A percentile compares a stretch with the other conserved stretches of the same genome.
Conservation (phyloP, 37 sponge, comb jelly and placozoan genomes). For the Eunapius fragilis region DNA sequence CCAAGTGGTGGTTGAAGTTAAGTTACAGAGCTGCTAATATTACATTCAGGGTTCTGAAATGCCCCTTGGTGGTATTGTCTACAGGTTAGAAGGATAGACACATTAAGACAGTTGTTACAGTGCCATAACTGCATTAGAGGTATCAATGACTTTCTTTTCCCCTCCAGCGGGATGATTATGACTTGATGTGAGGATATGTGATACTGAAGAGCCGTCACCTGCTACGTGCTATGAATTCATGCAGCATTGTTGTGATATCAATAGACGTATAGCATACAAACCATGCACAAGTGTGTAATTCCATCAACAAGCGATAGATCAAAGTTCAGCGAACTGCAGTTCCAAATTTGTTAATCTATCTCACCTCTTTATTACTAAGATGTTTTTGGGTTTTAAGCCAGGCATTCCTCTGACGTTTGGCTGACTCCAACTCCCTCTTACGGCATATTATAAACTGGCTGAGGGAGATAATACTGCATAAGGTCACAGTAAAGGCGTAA, state of each 20-base stretch:
- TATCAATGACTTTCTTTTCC: not conserved
- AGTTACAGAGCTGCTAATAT: not conserved
- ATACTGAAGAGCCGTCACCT: not conserved
- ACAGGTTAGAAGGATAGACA: no score
- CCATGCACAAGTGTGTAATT: no score
- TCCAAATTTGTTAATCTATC: no score
- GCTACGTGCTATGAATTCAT: not conserved
- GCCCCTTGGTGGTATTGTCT: not conserved
- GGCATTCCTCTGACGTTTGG: constrained; percentile 12
- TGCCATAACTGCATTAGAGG: constrained; percentile 1
- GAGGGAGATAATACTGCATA: not conserved
- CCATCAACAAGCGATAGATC: no score
- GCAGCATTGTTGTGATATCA: not conserved
- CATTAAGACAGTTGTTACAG: no score
- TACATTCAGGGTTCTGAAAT: no score
- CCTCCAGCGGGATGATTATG: constrained; percentile 86
- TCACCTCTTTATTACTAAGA: not conserved
- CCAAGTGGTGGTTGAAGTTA: not conserved
- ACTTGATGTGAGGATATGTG: constrained; percentile 35
- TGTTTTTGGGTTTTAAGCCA: constrained; percentile 40
- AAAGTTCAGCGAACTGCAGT: no score
- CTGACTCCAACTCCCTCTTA: constrained; percentile 65
- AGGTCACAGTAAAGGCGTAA: no score
- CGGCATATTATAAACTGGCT: constrained; percentile 66
- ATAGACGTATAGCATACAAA: no score